phyloP scores from a whole-genome alignment of 1,140 invertebrate genomes.

The Capitella teleta region DNA sequence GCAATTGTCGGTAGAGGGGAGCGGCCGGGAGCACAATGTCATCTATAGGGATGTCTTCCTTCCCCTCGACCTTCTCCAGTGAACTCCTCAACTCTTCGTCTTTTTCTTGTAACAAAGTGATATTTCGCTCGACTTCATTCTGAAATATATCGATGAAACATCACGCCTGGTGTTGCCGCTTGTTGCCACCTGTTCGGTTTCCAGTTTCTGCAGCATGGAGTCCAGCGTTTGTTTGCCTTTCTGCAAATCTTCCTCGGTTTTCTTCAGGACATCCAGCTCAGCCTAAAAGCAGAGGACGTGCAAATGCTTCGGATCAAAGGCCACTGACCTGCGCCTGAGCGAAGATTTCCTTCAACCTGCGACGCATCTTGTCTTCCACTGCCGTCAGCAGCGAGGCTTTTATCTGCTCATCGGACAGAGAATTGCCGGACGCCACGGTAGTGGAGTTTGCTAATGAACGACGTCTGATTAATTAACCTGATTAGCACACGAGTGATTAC shows the following conservation, averaged over 20 bases:
- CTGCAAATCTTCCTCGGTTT: constrained; percentile 76
- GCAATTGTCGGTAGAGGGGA: constrained; percentile 89
- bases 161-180: not conserved
- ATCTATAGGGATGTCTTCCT: constrained; percentile 79
- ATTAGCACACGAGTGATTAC: not conserved
- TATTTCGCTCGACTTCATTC: constrained; percentile 71
- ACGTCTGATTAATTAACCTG: not conserved
- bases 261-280: constrained; percentile 77
- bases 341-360: constrained; percentile 71
- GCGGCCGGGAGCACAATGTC: constrained; percentile 93
- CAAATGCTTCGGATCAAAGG: too few relatives aligned
- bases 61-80: constrained; percentile 60
- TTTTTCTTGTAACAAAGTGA: constrained; percentile 69
- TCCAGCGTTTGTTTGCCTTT: constrained; percentile 75
- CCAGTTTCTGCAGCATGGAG: constrained; percentile 65
- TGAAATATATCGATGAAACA: not conserved
- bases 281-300: too few relatives aligned
- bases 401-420: constrained; percentile 84
- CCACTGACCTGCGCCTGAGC: constrained; percentile 51
- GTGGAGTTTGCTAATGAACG: not conserved
- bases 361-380: constrained; percentile 80
- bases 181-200: constrained; percentile 62
- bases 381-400: constrained; percentile 80
- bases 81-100: constrained; percentile 73
- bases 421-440: not conserved